Evolutionary conservation across 2,797 vertebrate genomes (phyloP).

Genomic region (Synaphobranchus kaupii): DNA sequence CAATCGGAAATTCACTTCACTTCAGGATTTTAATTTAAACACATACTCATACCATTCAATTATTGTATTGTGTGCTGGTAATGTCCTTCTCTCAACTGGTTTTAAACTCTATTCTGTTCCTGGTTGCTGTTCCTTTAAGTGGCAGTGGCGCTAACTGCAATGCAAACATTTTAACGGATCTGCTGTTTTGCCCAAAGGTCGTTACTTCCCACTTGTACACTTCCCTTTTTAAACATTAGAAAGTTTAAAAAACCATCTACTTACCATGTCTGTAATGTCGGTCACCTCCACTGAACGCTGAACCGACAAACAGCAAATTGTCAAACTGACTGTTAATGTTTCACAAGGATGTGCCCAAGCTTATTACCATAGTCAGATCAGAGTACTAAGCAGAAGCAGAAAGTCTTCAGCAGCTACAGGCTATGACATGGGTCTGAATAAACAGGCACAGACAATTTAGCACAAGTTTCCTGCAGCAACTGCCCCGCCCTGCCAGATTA

Average conservation of each 20-base stretch:
- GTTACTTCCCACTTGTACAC: background rate
- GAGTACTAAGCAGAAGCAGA: background rate
- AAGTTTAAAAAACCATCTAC: conserved; percentile 29
- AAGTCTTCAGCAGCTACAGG: conserved; percentile 29
- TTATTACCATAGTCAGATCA: conserved; percentile 32
- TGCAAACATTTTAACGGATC: conserved; percentile 19
- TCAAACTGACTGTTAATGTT: conserved; percentile 31
- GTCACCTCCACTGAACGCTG: conserved; percentile 28
- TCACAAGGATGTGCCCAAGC: conserved; percentile 26
- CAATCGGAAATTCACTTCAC: background rate
- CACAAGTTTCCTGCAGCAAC: conserved; percentile 61
- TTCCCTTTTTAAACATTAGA: conserved; percentile 6
- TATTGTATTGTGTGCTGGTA: background rate
- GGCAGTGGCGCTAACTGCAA: background rate
- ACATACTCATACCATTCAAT: background rate
- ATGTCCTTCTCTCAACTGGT: background rate
- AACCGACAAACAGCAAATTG: conserved; percentile 27
- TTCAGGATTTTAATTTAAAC: background rate
- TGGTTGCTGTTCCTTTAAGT: conserved; percentile 17
- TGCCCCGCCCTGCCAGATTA: conserved; percentile 58
- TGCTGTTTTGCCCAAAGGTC: background rate
- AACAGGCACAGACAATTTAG: conserved; percentile 48
- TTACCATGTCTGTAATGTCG: conserved; percentile 58
- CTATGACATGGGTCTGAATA: conserved; percentile 42
- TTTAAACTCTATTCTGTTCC: background rate